A percentile compares a stretch with the other conserved stretches of the same genome.
These are phyloP conservation scores for Toxotes lorentzi DNA, from an alignment of 2,797 vertebrate genomes.

Conservation along the genomic window DNA sequence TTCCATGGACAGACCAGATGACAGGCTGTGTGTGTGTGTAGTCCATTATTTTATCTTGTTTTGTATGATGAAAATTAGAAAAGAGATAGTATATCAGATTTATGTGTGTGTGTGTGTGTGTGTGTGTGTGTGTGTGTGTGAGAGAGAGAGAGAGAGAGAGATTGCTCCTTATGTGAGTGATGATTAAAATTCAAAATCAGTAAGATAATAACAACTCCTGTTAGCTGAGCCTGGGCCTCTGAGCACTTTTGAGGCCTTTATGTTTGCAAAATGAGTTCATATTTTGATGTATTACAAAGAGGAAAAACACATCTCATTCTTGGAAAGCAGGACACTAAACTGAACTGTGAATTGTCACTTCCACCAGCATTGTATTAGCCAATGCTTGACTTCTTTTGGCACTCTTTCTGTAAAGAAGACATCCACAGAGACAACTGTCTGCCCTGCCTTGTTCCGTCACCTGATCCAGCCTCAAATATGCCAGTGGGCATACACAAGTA, in stretches of 20 bases:
- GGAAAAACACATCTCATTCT: background rate
- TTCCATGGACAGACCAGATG: background rate
- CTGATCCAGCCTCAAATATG: constrained; percentile 56
- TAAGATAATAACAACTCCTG: background rate
- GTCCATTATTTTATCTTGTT: constrained; percentile 1
- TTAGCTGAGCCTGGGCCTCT: background rate
- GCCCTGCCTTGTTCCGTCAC: constrained; percentile 38
- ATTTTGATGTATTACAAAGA: background rate
- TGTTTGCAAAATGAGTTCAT: background rate
- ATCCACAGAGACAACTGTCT: constrained; percentile 15
- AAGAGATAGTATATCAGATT: no score
- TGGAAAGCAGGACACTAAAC: background rate
- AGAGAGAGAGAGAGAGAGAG: no score
- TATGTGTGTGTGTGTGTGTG: no score
- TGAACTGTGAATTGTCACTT: constrained; percentile 21
- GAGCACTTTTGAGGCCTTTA: background rate
- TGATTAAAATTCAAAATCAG: no score
- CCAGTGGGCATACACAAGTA: constrained; percentile 57
- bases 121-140: no score
- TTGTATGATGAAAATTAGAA: no score
- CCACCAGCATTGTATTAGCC: background rate
- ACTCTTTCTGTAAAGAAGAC: constrained; percentile 24
- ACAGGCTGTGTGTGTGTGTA: background rate
- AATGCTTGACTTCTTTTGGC: constrained; percentile 7
- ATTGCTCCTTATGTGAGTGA: no score